Conservation (phyloP, 2,888 invertebrate genomes). For the Cryptophagus acutangulus region DNA sequence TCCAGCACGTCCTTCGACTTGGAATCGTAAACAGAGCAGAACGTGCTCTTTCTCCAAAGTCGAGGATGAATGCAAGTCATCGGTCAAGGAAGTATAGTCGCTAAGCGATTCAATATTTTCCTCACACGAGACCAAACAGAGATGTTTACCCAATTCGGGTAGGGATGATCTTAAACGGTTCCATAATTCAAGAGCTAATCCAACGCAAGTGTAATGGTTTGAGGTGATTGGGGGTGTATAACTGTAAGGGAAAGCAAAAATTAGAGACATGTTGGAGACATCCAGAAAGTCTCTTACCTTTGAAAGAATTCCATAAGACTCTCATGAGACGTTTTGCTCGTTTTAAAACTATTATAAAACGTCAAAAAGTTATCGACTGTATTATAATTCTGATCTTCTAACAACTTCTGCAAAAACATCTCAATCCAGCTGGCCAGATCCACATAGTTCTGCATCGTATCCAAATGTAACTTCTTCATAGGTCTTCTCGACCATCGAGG, state of each 20-base stretch:
- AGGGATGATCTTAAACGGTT: conserved; percentile 55
- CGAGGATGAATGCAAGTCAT: conserved; percentile 54
- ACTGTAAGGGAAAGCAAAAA: conserved; percentile 32
- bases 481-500: conserved; percentile 63
- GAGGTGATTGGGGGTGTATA: conserved; percentile 75
- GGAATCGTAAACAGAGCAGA: conserved; percentile 69
- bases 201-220: conserved; percentile 83
- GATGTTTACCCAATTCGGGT: conserved; percentile 62
- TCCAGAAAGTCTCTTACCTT: neutral
- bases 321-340: conserved; percentile 58
- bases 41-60: conserved; percentile 84
- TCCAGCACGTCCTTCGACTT: conserved; percentile 69
- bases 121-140: conserved; percentile 81
- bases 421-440: conserved; percentile 75
- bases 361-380: conserved; percentile 79
- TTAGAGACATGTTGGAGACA: conserved; percentile 3
- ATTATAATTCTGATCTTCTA: conserved; percentile 84
- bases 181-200: conserved; percentile 76
- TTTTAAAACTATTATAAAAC: conserved; percentile 61
- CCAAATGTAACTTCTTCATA: conserved; percentile 50
- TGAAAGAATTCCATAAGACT: conserved; percentile 67
- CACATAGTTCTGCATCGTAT: conserved; percentile 65
- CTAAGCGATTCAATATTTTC: conserved; percentile 66
- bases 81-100: conserved; percentile 57
- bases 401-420: conserved; percentile 70